Evolutionary conservation across 2,113 vertebrate species (phyloP), one percentile per base, ranked within the genome.

Genomic region (Cheilinus undulatus): DNA sequence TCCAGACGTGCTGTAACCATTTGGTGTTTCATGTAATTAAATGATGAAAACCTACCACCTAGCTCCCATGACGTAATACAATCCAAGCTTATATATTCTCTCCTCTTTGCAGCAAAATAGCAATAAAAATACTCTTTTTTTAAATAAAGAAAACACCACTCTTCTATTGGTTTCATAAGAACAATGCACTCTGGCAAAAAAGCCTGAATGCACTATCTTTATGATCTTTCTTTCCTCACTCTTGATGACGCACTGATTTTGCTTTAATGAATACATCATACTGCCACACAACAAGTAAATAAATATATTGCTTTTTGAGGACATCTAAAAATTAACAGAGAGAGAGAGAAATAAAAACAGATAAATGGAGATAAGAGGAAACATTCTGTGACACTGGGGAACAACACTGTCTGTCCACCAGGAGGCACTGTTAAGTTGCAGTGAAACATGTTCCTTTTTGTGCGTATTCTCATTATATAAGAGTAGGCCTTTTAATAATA

Each of bases 261-360:
- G 14, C 88, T 76, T 69, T 56, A 69, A 43, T 65, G 68, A 74
- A 77, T 82, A 74, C 26, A 65, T 73, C 82, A 76, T 59, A 87
- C 76, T 85, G 80, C 78, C 77, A 74, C 76, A 87, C 61, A 69
- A 70, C 13, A 36, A 36, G 34, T 32, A 89, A 89, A 90, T 83
- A 86, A 85, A 89, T 80, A 88, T 91, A 92, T 93, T 92, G 89
- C 88, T 93, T 88, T 89, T 89, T 78, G 73, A 88, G 54, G 61
- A 88, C 70, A 88, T 87, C 78, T 84, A 81, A 73, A 78, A 82
- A 88, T 78, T 22, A 84, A 80, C 67, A 78, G 20, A 30, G 67
- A 54, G 69, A 70, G 11, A 53, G 56, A 52, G 50, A 66, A 69
- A 61, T 5, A 6, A 54, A 62, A 69, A 61, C 8, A 5, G 34